phyloP scores from a whole-genome alignment of 2,888 invertebrate genomes.

The Hypolimnas misippus region DNA sequence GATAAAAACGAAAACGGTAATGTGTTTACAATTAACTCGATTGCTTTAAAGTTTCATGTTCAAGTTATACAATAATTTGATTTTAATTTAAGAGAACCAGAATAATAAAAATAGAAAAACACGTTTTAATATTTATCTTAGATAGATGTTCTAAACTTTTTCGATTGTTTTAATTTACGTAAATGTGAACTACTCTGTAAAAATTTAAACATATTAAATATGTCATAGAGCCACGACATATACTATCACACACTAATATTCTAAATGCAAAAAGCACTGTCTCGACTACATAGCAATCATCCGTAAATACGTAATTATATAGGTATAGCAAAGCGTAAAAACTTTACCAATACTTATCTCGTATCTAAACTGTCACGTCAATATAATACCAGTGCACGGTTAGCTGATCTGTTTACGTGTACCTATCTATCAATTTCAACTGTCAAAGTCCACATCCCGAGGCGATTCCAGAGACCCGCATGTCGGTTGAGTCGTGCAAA shows the following conservation, averaged over 20 bases:
- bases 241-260: no score
- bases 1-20: not conserved
- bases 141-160: no score
- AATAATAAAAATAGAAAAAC: no score
- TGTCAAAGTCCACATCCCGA: constrained; percentile 27
- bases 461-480: constrained; percentile 19
- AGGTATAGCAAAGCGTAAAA: constrained; percentile 8
- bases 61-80: no score
- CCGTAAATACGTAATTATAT: constrained; percentile 1
- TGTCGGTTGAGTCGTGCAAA: constrained; percentile 22
- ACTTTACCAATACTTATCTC: constrained; percentile 20
- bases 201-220: no score
- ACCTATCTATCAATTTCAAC: constrained; percentile 21
- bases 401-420: constrained; percentile 3
- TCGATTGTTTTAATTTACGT: no score
- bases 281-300: not conserved
- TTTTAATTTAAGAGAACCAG: no score
- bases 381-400: constrained; percentile 18
- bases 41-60: no score
- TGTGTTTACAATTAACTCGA: no score
- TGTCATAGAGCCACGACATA: no score
- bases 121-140: no score
- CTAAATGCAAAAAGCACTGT: not conserved
- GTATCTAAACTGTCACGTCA: constrained; percentile 28
- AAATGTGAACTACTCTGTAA: no score